phyloP scores from a whole-genome alignment of 1,140 invertebrate species.

The Nylanderia fulva region DNA sequence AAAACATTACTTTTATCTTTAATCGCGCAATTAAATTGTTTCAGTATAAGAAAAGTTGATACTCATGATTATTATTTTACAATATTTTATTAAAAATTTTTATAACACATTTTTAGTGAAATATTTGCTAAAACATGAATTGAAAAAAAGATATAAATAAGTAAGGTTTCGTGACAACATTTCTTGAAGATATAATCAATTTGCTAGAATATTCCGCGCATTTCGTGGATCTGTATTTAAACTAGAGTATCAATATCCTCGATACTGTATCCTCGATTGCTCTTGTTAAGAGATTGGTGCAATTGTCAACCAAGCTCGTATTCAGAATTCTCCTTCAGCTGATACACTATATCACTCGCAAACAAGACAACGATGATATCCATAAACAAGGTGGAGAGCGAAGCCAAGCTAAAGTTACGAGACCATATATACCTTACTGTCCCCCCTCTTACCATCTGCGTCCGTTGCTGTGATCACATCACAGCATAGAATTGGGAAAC shows the following conservation, averaged over 20 bases:
- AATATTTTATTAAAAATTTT: neutral
- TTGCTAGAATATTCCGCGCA: neutral
- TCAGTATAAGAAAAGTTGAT: neutral
- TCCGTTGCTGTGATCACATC: conserved; percentile 50
- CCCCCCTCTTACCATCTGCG: conserved; percentile 60
- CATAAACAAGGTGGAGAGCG: conserved; percentile 53
- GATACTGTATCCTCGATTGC: conserved; percentile 43
- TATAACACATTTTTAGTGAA: no score
- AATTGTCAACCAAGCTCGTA: conserved; percentile 42
- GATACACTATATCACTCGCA: conserved; percentile 34
- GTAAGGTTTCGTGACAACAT: neutral
- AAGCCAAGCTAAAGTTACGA: conserved; percentile 40
- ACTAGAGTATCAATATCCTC: conserved; percentile 35
- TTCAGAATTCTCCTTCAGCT: conserved; percentile 11
- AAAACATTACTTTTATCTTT: neutral
- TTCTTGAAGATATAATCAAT: conserved; percentile 1
- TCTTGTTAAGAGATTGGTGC: conserved; percentile 56
- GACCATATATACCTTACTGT: conserved; percentile 13
- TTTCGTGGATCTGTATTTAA: conserved; percentile 5
- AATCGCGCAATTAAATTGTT: neutral
- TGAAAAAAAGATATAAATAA: no score
- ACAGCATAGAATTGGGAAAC: conserved; percentile 68
- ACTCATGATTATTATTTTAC: neutral
- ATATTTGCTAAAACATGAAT: neutral
- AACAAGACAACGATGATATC: conserved; percentile 57